phyloP scores from a whole-genome alignment of 2,888 invertebrate species.

The Lamellibrachia columna region DNA sequence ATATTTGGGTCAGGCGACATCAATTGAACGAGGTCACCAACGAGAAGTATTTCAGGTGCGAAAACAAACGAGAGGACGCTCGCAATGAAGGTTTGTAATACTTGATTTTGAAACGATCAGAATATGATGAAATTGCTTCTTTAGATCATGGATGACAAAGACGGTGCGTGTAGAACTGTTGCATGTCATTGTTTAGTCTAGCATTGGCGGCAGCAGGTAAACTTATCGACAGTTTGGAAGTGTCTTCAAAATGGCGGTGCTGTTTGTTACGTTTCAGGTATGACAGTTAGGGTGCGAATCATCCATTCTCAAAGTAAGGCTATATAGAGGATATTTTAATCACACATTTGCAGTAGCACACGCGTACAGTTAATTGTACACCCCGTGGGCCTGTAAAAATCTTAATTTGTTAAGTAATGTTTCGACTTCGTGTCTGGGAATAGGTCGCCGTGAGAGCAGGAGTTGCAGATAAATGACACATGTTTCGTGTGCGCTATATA shows the following conservation, averaged over 20 bases:
- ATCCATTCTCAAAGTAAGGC: not conserved
- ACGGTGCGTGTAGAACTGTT: not conserved
- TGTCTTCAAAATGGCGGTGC: not conserved
- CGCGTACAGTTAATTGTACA: not conserved
- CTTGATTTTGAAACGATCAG: not conserved
- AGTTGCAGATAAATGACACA: too few species aligned
- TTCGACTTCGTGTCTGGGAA: too few species aligned
- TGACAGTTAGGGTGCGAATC: not conserved
- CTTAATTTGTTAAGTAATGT: not conserved
- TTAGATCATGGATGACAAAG: not conserved
- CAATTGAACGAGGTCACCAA: not conserved
- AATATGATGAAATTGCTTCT: not conserved
- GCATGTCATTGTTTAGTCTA: not conserved
- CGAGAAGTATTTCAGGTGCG: conserved; percentile 11
- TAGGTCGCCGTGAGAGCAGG: too few species aligned
- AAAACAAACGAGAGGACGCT: not conserved
- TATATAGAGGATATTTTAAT: not conserved
- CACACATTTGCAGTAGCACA: not conserved
- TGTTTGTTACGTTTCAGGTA: not conserved
- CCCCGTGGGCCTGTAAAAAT: not conserved
- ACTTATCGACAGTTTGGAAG: not conserved
- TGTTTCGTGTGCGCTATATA: too few species aligned
- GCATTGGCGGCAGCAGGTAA: not conserved
- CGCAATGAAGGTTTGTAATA: conserved; percentile 1
- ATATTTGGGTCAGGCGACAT: conserved; percentile 9